Conservation (phyloP, 2,888 invertebrate genomes). For the Strigamia transsilvanica region DNA sequence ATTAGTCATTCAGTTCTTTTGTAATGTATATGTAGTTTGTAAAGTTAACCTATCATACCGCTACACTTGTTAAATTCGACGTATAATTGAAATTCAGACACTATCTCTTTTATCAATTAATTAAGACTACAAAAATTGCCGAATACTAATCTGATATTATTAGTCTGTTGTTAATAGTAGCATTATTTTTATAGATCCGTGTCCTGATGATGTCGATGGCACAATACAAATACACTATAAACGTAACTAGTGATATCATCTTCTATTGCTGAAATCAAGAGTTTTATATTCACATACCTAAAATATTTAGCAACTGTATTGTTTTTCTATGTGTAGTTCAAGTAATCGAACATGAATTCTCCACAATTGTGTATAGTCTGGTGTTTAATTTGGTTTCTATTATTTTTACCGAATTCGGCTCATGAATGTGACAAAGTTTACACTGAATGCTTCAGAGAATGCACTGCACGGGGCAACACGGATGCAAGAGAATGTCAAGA, state of each 20-base stretch:
- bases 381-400: not conserved
- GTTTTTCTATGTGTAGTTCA: not conserved
- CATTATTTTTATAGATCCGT: too few relatives aligned
- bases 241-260: not conserved
- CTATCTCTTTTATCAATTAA: too few relatives aligned
- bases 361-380: not conserved
- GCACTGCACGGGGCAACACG: not conserved
- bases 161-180: too few relatives aligned
- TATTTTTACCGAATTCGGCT: not conserved
- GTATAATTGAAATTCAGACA: too few relatives aligned
- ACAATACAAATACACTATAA: not conserved
- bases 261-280: not conserved
- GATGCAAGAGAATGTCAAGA: constrained; percentile 2
- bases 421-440: not conserved
- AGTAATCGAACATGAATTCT: not conserved
- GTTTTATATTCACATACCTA: not conserved
- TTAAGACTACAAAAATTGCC: too few relatives aligned
- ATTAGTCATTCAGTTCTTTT: too few relatives aligned
- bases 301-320: not conserved
- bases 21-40: too few relatives aligned
- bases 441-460: not conserved
- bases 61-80: too few relatives aligned
- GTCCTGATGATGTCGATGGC: not conserved
- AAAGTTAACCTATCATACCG: too few relatives aligned
- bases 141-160: too few relatives aligned